A percentile compares a stretch with the other conserved stretches of the same genome.
Conservation (phyloP, 2,888 invertebrate species). For the Geotrupes spiniger region DNA sequence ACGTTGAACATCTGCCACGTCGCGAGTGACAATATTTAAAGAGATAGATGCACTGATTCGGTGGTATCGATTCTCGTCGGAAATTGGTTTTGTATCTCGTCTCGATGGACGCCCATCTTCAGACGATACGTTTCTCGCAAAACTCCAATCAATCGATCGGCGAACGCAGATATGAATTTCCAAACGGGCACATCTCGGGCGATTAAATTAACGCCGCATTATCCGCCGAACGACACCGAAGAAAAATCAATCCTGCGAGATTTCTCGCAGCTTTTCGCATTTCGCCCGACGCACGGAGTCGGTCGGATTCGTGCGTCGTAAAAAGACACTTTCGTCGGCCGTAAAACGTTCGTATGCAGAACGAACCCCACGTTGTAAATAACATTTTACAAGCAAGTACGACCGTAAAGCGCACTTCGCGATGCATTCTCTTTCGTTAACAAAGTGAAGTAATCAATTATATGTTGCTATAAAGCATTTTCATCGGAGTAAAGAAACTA, state of each 20-base stretch:
- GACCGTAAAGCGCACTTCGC: background rate
- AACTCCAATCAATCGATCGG: background rate
- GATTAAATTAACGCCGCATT: background rate
- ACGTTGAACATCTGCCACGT: too few species aligned
- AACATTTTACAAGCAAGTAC: background rate
- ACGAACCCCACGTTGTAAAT: constrained; percentile 3
- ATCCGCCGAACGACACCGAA: background rate
- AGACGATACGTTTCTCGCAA: background rate
- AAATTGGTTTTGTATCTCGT: constrained; percentile 49
- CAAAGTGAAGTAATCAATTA: too few species aligned
- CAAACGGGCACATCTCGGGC: background rate
- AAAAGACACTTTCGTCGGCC: constrained; percentile 1
- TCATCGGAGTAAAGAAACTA: too few species aligned
- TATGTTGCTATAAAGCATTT: too few species aligned
- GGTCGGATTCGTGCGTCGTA: constrained; percentile 4
- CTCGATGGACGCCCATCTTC: constrained; percentile 31
- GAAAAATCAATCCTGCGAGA: background rate
- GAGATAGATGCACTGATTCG: constrained; percentile 48
- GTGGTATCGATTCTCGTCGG: constrained; percentile 46
- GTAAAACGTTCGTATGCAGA: constrained; percentile 4
- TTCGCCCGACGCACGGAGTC: background rate
- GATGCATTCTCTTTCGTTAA: too few species aligned
- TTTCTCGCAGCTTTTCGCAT: background rate
- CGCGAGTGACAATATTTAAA: too few species aligned
- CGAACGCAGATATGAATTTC: background rate